Conservation (phyloP, 2,888 invertebrate genomes). For the Papilio protenor region DNA sequence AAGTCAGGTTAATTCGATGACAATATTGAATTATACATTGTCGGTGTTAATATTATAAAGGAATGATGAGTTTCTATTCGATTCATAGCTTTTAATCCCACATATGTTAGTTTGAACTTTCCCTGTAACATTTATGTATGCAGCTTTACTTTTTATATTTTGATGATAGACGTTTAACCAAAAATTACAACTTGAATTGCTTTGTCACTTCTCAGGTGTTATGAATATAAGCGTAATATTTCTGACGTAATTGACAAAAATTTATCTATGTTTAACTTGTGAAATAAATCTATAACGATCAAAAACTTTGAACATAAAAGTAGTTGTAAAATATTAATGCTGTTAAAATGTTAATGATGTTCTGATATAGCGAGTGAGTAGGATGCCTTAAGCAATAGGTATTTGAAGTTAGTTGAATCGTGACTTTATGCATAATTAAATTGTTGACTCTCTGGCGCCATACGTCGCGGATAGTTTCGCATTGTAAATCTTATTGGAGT, state of each 20-base stretch:
- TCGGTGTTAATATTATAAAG: conserved; percentile 29
- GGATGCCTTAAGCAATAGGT: conserved; percentile 40
- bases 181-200: background rate
- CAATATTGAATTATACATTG: conserved; percentile 37
- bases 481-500: conserved; percentile 71
- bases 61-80: conserved; percentile 17
- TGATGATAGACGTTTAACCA: background rate
- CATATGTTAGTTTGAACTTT: conserved; percentile 20
- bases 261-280: background rate
- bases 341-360: conserved; percentile 14
- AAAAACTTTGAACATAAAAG: background rate
- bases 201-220: background rate
- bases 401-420: conserved; percentile 68
- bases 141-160: background rate
- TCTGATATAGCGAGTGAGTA: background rate
- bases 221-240: background rate
- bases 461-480: conserved; percentile 69
- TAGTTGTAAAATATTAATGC: conserved; percentile 1
- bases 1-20: conserved; percentile 33
- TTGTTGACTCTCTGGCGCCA: conserved; percentile 77
- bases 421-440: conserved; percentile 78
- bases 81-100: conserved; percentile 20
- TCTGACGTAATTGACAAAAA: background rate
- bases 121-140: background rate
- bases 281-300: background rate